phyloP scores from a whole-genome alignment of 2,113 vertebrate genomes.

The Zonotrichia leucophrys region DNA sequence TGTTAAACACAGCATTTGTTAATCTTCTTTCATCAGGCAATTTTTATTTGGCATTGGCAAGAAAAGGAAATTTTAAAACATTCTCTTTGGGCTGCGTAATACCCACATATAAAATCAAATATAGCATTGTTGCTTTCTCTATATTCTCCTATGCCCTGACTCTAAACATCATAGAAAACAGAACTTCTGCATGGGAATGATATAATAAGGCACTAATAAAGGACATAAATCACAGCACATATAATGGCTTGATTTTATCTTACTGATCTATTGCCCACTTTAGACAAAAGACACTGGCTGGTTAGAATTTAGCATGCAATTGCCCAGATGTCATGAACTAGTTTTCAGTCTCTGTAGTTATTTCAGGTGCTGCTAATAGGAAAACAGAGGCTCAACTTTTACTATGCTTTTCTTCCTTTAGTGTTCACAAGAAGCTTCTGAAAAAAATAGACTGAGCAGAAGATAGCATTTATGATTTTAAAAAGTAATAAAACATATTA shows the following conservation, averaged over 20 bases:
- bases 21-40: conserved; percentile 62
- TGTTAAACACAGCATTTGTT: conserved; percentile 58
- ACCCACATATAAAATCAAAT: conserved; percentile 20
- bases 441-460: background rate
- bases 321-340: background rate
- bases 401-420: background rate
- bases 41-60: conserved; percentile 52
- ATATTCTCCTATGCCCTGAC: background rate
- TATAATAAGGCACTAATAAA: background rate
- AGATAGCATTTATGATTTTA: background rate
- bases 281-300: background rate
- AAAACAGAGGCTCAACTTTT: background rate
- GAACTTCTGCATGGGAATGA: background rate
- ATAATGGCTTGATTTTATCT: conserved; percentile 4
- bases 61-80: conserved; percentile 23
- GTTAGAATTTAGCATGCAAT: background rate
- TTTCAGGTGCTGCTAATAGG: background rate
- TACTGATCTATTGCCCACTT: background rate
- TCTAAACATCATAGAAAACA: background rate
- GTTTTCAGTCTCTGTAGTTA: background rate
- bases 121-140: background rate
- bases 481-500: background rate
- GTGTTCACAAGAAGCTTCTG: background rate
- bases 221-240: background rate
- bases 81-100: background rate